Evolutionary conservation across 2,888 invertebrate species (phyloP).

Genomic region (Megastigmus dorsalis): DNA sequence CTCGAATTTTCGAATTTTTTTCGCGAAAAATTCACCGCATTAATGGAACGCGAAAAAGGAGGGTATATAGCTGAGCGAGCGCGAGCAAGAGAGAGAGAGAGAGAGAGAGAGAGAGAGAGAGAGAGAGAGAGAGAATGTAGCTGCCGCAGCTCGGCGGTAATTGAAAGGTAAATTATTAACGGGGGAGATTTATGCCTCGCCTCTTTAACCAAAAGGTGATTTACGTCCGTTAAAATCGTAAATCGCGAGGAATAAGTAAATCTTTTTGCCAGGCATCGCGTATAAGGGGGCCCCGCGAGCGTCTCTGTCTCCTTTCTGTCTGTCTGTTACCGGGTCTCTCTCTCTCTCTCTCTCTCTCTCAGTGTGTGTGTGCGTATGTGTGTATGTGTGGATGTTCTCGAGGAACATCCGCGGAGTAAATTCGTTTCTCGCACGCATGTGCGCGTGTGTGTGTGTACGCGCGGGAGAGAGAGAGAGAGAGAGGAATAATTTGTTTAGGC

Average conservation of each 20-base stretch:
- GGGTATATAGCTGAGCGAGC: not conserved
- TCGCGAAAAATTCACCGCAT: constrained; percentile 29
- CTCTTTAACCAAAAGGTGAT: constrained; percentile 54
- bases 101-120: no score
- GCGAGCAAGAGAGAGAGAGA: no score
- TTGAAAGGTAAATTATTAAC: constrained; percentile 57
- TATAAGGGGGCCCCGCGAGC: not conserved
- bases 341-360: not conserved
- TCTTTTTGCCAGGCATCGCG: constrained; percentile 43
- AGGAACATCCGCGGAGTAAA: constrained; percentile 41
- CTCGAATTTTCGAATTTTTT: constrained; percentile 48
- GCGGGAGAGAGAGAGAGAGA: not conserved
- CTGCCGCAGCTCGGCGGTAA: constrained; percentile 36
- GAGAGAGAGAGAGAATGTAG: no score
- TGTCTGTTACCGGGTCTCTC: no score
- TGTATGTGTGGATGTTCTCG: not conserved
- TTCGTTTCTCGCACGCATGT: constrained; percentile 23
- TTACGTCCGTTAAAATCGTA: constrained; percentile 55
- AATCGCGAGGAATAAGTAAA: constrained; percentile 54
- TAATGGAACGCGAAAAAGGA: constrained; percentile 23
- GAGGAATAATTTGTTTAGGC: constrained; percentile 50
- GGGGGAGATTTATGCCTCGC: constrained; percentile 54
- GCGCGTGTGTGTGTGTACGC: not conserved
- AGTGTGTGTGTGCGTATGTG: not conserved
- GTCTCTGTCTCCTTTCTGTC: not conserved